Base-by-base conservation (phyloP, 2,797 vertebrate genomes). In the Odontamblyopus rebecca region DNA sequence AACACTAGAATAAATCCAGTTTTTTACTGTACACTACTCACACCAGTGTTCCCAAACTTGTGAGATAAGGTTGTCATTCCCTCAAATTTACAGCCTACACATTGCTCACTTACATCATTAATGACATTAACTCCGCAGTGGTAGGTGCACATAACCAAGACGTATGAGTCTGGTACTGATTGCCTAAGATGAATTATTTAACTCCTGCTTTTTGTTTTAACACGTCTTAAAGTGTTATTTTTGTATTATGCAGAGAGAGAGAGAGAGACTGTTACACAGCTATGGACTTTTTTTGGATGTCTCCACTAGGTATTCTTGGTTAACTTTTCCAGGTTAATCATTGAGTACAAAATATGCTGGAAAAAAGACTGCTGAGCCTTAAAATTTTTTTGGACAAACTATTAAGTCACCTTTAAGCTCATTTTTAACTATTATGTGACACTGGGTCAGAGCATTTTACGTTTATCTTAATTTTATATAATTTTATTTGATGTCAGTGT, bases 301-400 rank as follows among this genome's bases (percentile, higher is more conserved):
- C 23, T 51, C 16, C 44, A 66, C 44, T 77, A 63, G 69, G 70
- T 32, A 35, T 67, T 41, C 12, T 62, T 41, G 16, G 63, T 32
- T 75, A 48, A 3, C 19, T 77, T 71, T 71, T 50, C 19, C 26
- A 64, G 66, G 60, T 65, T 74, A 72, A 74, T 70, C 79, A 38
- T 6, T 82, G 74, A 82, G 82, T 83, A 32, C 54, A 80, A 65
- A 74, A 64, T 5, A 77, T 89, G 86, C 86, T 90, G 86, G 88
- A 85, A 72, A 81, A 30, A 30, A 70, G 4, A 27, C 41, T 56
- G 8, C 54, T 74, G 68, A 76, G 64, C 54, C 60, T 57, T 54
- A 9, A 74, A 23, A 44, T 72, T 71, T 18, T 81, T 73, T 81
- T 6, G 70, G 67, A 85, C 88, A 81, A 88, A 81, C 76, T 23